These are phyloP conservation scores for Drosophila murphyi DNA, from an alignment of 1,140 invertebrate genomes.

Conservation along the genomic window DNA sequence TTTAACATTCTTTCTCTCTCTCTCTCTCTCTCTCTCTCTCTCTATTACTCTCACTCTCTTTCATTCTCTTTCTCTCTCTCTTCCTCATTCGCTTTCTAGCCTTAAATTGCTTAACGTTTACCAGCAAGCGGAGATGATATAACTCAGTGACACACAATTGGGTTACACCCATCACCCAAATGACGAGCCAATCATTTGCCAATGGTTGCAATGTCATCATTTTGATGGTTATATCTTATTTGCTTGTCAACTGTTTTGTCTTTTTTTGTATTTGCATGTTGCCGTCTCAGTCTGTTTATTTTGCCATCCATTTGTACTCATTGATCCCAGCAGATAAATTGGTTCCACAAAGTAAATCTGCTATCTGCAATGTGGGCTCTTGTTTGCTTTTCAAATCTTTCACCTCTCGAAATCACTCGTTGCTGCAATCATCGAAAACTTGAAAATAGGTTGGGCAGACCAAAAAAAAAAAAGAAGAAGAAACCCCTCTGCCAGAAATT, in stretches of 20 bases:
- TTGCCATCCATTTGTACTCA: slow-evolving; percentile 7
- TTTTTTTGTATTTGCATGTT: not conserved
- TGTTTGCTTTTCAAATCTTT: not conserved
- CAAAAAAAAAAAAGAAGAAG: too few species aligned
- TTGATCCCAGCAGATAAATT: not conserved
- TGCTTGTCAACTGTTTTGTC: not conserved
- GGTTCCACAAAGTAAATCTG: not conserved
- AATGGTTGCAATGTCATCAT: slow-evolving; percentile 20
- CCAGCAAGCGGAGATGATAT: slow-evolving; percentile 12
- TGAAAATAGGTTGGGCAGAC: too few species aligned
- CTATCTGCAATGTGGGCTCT: not conserved
- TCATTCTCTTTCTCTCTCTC: not conserved
- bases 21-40: not conserved
- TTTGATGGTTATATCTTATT: slow-evolving; percentile 2
- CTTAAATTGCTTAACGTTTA: slow-evolving; percentile 2
- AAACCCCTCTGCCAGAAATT: too few species aligned
- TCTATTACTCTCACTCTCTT: not conserved
- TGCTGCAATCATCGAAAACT: not conserved
- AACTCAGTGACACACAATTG: slow-evolving; percentile 16
- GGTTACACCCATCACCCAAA: slow-evolving; percentile 11
- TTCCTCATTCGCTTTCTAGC: not conserved
- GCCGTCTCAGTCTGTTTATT: not conserved
- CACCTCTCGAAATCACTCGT: not conserved
- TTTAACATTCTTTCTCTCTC: not conserved
- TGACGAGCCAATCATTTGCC: not conserved